Evolutionary conservation across 30 jellyfish, hydroid and myxozoan genomes (phyloP).

Genomic region (Sanderia malayensis): DNA sequence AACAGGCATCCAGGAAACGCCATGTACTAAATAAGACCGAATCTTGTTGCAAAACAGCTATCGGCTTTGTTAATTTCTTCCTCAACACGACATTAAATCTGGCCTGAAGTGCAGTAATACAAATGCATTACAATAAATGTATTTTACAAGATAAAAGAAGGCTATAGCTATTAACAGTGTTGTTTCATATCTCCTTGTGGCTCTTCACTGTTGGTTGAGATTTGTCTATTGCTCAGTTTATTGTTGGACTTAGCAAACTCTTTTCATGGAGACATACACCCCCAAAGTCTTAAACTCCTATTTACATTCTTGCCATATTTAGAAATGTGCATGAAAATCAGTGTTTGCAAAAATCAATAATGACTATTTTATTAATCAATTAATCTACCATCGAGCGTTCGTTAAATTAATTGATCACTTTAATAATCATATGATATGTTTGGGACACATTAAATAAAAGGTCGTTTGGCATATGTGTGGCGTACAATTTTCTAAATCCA

Average conservation of each 20-base stretch:
- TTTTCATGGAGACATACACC: background rate
- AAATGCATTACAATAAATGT: background rate
- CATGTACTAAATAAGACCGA: constrained; percentile 3
- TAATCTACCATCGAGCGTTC: too few species aligned
- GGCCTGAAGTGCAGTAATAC: background rate
- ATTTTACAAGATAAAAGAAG: background rate
- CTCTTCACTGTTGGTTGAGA: background rate
- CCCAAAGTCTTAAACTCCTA: too few species aligned
- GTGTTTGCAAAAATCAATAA: too few species aligned
- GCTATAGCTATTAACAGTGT: background rate
- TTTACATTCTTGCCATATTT: constrained; percentile 7
- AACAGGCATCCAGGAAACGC: constrained; percentile 24
- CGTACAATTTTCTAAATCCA: too few species aligned
- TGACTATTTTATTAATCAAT: too few species aligned
- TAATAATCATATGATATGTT: too few species aligned
- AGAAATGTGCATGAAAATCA: too few species aligned
- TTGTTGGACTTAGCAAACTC: background rate
- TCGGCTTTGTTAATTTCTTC: constrained; percentile 14
- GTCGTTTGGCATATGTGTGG: too few species aligned
- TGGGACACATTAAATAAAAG: too few species aligned
- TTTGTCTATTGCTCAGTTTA: background rate
- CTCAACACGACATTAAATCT: constrained; percentile 1
- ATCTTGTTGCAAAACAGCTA: constrained; percentile 10
- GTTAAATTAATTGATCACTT: too few species aligned
- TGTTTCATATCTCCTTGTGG: background rate